Evolutionary conservation across 2,888 invertebrate species (phyloP).

Genomic region (Aleiodes leptofemur): DNA sequence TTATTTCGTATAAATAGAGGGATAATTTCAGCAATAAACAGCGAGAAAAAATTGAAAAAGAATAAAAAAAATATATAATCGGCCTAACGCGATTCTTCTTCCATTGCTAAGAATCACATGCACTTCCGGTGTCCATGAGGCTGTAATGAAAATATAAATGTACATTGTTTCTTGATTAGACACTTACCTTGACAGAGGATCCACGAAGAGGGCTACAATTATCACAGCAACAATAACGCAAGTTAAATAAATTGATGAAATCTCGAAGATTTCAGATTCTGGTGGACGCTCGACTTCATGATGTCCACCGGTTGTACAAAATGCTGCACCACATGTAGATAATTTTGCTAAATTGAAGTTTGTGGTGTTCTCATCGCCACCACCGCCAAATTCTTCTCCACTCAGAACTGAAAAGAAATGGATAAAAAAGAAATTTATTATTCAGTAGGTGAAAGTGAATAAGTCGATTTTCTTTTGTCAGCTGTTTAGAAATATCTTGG

Average conservation of each 20-base stretch:
- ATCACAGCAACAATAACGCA: conserved; percentile 91
- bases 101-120: conserved; percentile 5
- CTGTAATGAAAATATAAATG: not conserved
- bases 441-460: not conserved
- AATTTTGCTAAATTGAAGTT: conserved; percentile 74
- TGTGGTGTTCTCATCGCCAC: conserved; percentile 71
- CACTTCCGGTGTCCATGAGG: conserved; percentile 17
- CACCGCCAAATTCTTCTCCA: conserved; percentile 83
- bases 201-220: conserved; percentile 91
- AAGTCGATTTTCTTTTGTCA: too few relatives aligned
- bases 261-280: conserved; percentile 90
- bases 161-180: not conserved
- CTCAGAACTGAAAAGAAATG: conserved; percentile 80
- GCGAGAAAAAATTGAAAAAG: not conserved
- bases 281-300: conserved; percentile 88
- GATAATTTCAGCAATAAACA: not conserved
- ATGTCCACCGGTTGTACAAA: conserved; percentile 86
- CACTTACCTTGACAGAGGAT: conserved; percentile 89
- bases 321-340: conserved; percentile 86
- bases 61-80: not conserved
- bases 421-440: not conserved
- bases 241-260: conserved; percentile 91
- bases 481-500: not conserved
- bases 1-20: not conserved
- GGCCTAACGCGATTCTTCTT: conserved; percentile 1